phyloP scores from a whole-genome alignment of 2,888 invertebrate species.

The Andrena trimmerana region DNA sequence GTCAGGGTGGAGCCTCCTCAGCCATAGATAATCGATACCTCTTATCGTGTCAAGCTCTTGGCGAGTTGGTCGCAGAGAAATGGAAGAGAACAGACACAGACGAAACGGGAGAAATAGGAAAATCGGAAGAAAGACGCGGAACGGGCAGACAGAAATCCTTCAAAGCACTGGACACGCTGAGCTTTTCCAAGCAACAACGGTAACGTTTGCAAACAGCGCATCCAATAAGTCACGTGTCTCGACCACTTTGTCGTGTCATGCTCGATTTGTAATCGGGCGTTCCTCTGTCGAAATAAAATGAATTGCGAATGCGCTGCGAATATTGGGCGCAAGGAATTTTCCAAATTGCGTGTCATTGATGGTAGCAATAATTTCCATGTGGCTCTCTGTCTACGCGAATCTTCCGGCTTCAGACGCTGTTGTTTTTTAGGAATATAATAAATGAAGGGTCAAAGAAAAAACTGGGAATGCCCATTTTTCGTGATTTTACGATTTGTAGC shows the following conservation, averaged over 20 bases:
- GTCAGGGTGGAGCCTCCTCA: constrained; percentile 43
- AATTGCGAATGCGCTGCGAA: too few relatives aligned
- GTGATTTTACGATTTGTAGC: too few relatives aligned
- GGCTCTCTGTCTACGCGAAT: too few relatives aligned
- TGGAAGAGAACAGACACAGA: constrained; percentile 20
- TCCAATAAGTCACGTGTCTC: constrained; percentile 64
- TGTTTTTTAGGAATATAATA: too few relatives aligned
- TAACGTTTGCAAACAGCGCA: constrained; percentile 50
- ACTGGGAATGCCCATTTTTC: too few relatives aligned
- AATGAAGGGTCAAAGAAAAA: too few relatives aligned
- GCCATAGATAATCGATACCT: constrained; percentile 63
- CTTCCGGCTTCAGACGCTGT: too few relatives aligned
- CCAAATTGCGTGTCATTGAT: too few relatives aligned
- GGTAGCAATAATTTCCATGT: too few relatives aligned
- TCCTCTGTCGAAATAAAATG: too few relatives aligned
- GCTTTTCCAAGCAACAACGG: constrained; percentile 48
- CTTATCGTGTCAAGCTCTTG: constrained; percentile 54
- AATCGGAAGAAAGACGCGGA: constrained; percentile 26
- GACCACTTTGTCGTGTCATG: constrained; percentile 51
- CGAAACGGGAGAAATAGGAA: constrained; percentile 3
- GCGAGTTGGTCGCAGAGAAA: constrained; percentile 17
- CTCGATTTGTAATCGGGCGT: constrained; percentile 51
- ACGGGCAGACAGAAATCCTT: constrained; percentile 20
- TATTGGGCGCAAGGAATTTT: too few relatives aligned
- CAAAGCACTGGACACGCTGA: constrained; percentile 43